Conservation (phyloP, 2,797 vertebrate genomes). For the Protonibea diacanthus region DNA sequence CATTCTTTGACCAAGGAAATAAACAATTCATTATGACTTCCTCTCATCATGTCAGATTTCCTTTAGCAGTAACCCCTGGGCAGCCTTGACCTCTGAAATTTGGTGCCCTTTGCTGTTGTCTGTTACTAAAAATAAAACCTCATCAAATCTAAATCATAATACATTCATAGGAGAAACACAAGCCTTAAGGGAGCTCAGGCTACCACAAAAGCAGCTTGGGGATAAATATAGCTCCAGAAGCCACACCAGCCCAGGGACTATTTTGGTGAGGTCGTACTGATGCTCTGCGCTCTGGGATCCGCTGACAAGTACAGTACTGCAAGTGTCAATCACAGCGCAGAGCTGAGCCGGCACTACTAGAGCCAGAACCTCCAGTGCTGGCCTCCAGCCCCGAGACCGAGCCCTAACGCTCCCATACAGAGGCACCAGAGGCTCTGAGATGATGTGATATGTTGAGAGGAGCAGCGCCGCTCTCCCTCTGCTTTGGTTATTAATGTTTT, state of each 20-base stretch:
- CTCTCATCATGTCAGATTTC: conserved; percentile 24
- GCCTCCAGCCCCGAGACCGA: conserved; percentile 48
- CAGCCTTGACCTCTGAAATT: conserved; percentile 29
- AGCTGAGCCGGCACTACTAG: conserved; percentile 76
- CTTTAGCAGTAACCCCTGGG: conserved; percentile 10
- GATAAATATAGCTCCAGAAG: conserved; percentile 80
- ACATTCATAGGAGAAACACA: conserved; percentile 72
- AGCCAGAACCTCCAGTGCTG: conserved; percentile 60
- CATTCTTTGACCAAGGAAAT: neutral
- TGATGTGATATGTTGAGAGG: conserved; percentile 44
- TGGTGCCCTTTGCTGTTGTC: conserved; percentile 24
- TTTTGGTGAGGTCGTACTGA: conserved; percentile 82
- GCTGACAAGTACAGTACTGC: conserved; percentile 85
- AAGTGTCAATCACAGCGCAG: conserved; percentile 69
- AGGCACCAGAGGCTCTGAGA: conserved; percentile 39
- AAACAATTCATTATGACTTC: conserved; percentile 28
- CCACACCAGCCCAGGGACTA: conserved; percentile 77
- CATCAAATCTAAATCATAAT: conserved; percentile 66
- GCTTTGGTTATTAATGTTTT: conserved; percentile 25
- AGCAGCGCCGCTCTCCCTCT: conserved; percentile 4
- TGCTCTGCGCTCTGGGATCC: conserved; percentile 76
- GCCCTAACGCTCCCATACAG: conserved; percentile 38
- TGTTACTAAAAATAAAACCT: conserved; percentile 60
- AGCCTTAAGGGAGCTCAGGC: conserved; percentile 56
- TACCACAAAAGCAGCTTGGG: conserved; percentile 72